These are phyloP conservation scores for Danio albolineatus DNA, from an alignment of 2,797 vertebrate genomes.

Conservation along the genomic window DNA sequence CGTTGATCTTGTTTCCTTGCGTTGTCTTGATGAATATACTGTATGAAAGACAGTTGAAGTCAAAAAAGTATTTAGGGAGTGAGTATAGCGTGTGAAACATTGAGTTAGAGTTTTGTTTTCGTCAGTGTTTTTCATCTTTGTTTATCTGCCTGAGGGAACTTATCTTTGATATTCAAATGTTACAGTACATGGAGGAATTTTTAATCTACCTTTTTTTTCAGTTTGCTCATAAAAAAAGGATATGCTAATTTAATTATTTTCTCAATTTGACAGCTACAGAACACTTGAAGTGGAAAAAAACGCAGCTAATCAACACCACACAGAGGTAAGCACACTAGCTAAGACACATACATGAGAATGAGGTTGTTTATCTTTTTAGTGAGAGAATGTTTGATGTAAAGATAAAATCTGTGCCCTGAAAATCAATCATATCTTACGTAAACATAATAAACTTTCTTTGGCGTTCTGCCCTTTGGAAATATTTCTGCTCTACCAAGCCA, in stretches of 20 bases:
- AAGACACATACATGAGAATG: not conserved
- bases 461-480: not conserved
- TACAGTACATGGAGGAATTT: not conserved
- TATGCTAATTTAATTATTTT: not conserved
- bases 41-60: conserved; percentile 35
- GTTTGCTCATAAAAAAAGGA: not conserved
- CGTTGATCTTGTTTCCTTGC: conserved; percentile 47
- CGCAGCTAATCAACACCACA: conserved; percentile 22
- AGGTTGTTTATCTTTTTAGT: not conserved
- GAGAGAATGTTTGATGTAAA: not conserved
- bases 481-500: not conserved
- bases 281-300: conserved; percentile 17
- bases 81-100: conserved; percentile 35
- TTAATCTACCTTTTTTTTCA: not conserved
- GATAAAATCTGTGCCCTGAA: not conserved
- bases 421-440: not conserved
- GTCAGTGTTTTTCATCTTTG: conserved; percentile 5
- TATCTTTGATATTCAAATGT: conserved; percentile 3
- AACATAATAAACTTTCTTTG: not conserved
- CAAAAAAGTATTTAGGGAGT: conserved; percentile 12
- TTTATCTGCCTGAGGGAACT: conserved; percentile 17
- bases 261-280: conserved; percentile 23
- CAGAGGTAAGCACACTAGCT: conserved; percentile 44
- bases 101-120: not conserved
- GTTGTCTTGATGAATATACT: conserved; percentile 41